These are phyloP conservation scores for Menidia menidia DNA, from an alignment of 2,797 vertebrate species.

Conservation along the genomic window DNA sequence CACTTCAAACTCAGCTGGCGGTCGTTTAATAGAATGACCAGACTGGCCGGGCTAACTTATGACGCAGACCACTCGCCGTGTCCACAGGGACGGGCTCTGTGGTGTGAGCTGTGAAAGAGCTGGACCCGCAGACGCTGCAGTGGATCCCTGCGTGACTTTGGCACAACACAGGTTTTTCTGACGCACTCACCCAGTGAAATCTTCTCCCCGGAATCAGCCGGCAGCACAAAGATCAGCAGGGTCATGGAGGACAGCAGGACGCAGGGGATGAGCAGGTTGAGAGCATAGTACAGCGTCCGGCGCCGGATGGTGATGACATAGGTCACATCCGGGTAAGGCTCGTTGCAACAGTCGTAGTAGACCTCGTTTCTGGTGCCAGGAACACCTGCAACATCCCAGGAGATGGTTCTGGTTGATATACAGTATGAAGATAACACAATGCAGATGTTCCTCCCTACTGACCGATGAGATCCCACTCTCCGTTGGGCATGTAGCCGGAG, in stretches of 20 bases:
- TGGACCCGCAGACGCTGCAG: no score
- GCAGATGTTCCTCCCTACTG: constrained; percentile 29
- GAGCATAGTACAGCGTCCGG: constrained; percentile 85
- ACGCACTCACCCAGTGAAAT: constrained; percentile 84
- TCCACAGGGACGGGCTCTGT: no score
- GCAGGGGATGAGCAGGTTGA: constrained; percentile 86
- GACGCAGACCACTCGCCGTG: no score
- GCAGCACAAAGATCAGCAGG: constrained; percentile 84
- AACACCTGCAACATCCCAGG: constrained; percentile 68
- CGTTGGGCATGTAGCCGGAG: constrained; percentile 85
- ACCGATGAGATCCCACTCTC: constrained; percentile 87
- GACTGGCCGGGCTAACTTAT: no score
- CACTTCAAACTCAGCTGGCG: no score
- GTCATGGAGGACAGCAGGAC: constrained; percentile 87
- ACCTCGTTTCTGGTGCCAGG: constrained; percentile 78
- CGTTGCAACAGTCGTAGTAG: constrained; percentile 86
- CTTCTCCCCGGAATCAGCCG: constrained; percentile 86
- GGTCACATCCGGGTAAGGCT: constrained; percentile 85
- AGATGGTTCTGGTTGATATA: not conserved
- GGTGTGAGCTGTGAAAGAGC: no score
- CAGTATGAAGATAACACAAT: not conserved
- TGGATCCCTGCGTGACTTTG: no score
- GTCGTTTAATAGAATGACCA: no score
- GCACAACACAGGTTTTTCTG: not conserved
- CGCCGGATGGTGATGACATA: constrained; percentile 84